Evolutionary conservation across 2,888 invertebrate genomes (phyloP).

Genomic region (Drosophila picticornis): DNA sequence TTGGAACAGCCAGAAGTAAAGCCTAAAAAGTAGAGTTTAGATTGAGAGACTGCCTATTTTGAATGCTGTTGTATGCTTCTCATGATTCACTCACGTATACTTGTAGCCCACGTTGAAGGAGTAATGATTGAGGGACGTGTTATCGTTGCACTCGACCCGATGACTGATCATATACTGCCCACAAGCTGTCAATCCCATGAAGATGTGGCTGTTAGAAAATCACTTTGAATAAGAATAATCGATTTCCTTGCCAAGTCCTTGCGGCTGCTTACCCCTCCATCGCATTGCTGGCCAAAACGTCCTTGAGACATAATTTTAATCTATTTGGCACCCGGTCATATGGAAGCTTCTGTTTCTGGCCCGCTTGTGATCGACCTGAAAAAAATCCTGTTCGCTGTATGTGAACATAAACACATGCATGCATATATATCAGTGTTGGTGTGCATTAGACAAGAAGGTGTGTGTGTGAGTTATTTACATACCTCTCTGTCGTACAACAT

Average conservation of each 20-base stretch:
- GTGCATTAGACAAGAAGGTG: background rate
- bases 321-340: conserved; percentile 87
- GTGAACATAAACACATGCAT: background rate
- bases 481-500: conserved; percentile 82
- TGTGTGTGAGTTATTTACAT: conserved; percentile 6
- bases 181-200: conserved; percentile 97
- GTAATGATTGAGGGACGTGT: conserved; percentile 86
- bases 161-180: conserved; percentile 97
- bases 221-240: background rate
- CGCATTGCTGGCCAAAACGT: conserved; percentile 87
- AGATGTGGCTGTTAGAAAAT: conserved; percentile 90
- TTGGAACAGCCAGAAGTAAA: conserved; percentile 85
- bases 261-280: conserved; percentile 84
- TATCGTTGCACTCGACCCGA: conserved; percentile 87
- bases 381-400: conserved; percentile 86
- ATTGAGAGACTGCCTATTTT: background rate
- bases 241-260: background rate
- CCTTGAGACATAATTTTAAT: conserved; percentile 88
- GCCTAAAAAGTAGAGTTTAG: conserved; percentile 56
- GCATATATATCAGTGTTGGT: conserved; percentile 60
- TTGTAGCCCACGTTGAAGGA: conserved; percentile 87
- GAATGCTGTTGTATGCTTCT: background rate
- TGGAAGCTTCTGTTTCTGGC: conserved; percentile 85
- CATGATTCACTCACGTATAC: conserved; percentile 87
- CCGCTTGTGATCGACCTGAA: conserved; percentile 85